Evolutionary conservation across 2,113 vertebrate genomes (phyloP), one percentile per base, ranked within the genome.

Genomic region (Ammodytes marinus): DNA sequence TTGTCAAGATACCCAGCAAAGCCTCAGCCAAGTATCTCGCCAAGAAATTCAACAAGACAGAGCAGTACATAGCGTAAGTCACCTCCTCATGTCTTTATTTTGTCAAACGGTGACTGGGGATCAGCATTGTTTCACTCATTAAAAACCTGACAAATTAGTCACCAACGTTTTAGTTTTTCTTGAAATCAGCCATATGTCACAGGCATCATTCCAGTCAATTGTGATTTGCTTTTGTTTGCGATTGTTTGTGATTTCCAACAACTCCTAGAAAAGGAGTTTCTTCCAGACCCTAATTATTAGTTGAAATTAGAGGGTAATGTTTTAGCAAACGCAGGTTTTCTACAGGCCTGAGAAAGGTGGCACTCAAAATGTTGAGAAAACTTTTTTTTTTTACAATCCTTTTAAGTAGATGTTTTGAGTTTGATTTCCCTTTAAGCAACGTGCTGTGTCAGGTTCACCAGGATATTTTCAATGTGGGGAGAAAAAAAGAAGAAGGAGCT

Each of bases 1-100:
- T 99, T 94, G 98, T 99, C 67, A 99, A 97, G 94, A 99, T 99
- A 74, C 98, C 98, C 92, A 99, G 98, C 96, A 99, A 99, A 81
- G 98, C 98, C 0, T 99, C 98, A 0, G 98, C 98, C 88, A 99
- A 99, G 83, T 99, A 99, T 89, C 94, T 99, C 79, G 98, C 98
- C 90, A 99, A 99, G 96, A 99, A 99, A 88, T 99, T 96, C 95
- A 99, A 99, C 97, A 99, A 99, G 88, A 98, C 97, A 0, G 98
- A 99, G 92, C 97, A 99, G 95, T 99, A 99, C 93, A 99, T 99
- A 55, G 94, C 97, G 98, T 99, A 92, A 96, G 87, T 95, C 14
- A 35, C 15, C 7, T 40, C 59, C 40, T n/a, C 0, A 9, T 63
- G 6, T 67, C 17, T 43, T 27, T 27, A 27, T 27, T 27, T 27